Evolutionary conservation across 2,888 invertebrate genomes (phyloP), one percentile per base, ranked within the genome.

Genomic region (Tipula vernalis): DNA sequence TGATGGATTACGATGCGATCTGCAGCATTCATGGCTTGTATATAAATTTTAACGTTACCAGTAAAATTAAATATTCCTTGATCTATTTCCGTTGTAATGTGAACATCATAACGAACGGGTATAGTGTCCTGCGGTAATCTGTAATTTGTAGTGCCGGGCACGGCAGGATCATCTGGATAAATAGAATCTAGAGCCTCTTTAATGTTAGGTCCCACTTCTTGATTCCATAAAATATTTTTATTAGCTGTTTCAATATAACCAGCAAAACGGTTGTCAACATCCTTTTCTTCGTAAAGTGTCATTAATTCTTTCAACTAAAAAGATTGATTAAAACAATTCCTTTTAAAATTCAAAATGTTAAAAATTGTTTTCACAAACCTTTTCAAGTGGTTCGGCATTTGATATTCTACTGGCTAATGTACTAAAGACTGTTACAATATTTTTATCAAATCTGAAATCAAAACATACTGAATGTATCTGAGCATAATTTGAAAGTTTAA

Each of bases 81-180:
- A 86, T 91, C 89, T 0, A 91, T 89, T 87, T 89, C 87, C 0
- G 91, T 91, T 2, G 87, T 87, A n/a, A 91, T 85, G 6, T 87
- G 87, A 1, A 91, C 87, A 88, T 92, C 92, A 89, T 94, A 95
- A 89, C 93, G 93, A 6, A 89, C 88, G 0, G 94, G 94, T 0
- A 89, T 89, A 86, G 94, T 91, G 88, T 92, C 91, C 3, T 91
- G 92, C 0, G 94, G 94, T 87, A 94, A 91, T 36, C 15, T 18
- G 15, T 15, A 57, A 6, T 12, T 12, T 44, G 44, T 6, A 28
- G 10, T 28, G 10, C 18, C 44, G 0, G 44, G 71, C 12, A 10
- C 71, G 0, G 12, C 12, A 0, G 18, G 5, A 8, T 71, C 71
- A 71, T 71, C 71, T 28, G 8, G 3, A 71, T 71, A 71, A 28